A percentile compares a stretch with the other conserved stretches of the same genome.
phyloP scores from a whole-genome alignment of 2,113 vertebrate species.

The Oostethus manadensis region DNA sequence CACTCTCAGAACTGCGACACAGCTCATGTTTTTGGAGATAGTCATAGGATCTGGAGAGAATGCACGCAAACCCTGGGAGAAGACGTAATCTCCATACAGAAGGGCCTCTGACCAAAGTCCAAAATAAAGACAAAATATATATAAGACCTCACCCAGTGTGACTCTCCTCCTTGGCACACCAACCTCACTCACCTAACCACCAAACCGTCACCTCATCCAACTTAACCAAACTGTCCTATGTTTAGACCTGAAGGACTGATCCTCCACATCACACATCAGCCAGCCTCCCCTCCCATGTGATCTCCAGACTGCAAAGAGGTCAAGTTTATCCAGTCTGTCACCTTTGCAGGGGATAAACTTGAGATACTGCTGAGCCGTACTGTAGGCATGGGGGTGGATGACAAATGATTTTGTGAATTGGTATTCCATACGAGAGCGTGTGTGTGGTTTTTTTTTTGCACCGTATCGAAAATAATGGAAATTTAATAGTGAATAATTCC shows the following conservation, averaged over 20 bases:
- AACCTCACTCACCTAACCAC: slow-evolving; percentile 2
- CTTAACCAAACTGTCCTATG: neutral
- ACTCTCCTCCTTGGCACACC: neutral
- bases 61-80: neutral
- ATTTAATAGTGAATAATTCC: too few species aligned
- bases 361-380: too few species aligned
- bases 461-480: too few species aligned
- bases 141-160: slow-evolving; percentile 8
- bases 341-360: neutral
- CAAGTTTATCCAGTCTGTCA: neutral
- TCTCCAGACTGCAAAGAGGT: neutral
- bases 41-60: neutral
- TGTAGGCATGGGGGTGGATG: too few species aligned
- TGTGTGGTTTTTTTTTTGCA: too few species aligned
- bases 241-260: slow-evolving; percentile 9
- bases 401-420: too few species aligned
- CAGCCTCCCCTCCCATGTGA: neutral
- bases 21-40: neutral
- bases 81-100: neutral
- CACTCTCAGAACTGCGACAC: neutral
- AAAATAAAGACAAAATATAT: neutral
- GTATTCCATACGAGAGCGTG: too few species aligned
- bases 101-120: neutral
- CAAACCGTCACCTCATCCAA: neutral
- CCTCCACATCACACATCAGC: neutral